Evolutionary conservation across 1,140 invertebrate genomes (phyloP).

Genomic region (Melipona quadrifasciata): DNA sequence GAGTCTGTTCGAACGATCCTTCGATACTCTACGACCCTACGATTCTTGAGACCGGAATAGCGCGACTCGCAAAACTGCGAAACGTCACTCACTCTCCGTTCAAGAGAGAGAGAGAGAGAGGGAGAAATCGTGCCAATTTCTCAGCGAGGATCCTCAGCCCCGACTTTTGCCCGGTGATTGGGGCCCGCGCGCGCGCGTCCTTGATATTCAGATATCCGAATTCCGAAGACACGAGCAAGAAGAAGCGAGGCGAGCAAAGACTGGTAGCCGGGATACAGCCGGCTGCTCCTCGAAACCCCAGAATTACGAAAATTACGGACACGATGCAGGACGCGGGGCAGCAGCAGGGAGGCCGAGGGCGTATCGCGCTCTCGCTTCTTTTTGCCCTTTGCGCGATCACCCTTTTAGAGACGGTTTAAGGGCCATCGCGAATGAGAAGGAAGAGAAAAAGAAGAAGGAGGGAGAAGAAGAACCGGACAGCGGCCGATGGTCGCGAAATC

Average conservation of each 20-base stretch:
- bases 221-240: conserved; percentile 60
- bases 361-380: conserved; percentile 67
- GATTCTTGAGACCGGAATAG: no score
- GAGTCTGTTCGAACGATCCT: conserved; percentile 13
- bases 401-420: conserved; percentile 31
- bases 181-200: background rate
- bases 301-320: conserved; percentile 79
- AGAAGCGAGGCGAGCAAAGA: conserved; percentile 72
- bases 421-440: background rate
- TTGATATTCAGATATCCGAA: conserved; percentile 27
- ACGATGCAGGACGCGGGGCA: conserved; percentile 28
- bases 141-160: background rate
- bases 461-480: background rate
- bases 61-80: no score
- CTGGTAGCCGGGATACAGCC: conserved; percentile 76
- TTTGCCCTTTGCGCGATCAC: conserved; percentile 35
- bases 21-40: no score
- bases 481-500: background rate
- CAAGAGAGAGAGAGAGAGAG: no score
- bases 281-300: conserved; percentile 73
- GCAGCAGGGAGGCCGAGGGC: conserved; percentile 71
- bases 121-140: no score
- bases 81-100: no score
- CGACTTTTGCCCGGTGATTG: background rate
- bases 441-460: no score